Base-by-base conservation (phyloP, 2,797 vertebrate species). In the Mionectes olivaceus region DNA sequence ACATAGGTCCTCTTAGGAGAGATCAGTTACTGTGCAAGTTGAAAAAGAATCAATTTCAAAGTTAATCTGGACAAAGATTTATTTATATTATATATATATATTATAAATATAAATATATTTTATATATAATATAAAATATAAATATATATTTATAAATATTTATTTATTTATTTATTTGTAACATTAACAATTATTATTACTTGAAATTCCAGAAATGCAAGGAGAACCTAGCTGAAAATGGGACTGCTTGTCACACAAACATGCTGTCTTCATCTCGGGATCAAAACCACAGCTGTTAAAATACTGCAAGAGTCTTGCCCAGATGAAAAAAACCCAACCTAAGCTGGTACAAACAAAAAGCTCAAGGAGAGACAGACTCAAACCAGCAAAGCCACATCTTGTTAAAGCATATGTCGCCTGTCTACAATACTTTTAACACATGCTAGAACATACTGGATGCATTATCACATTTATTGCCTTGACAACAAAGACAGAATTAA, bases 401-500 rank as follows among this genome's bases (percentile, higher is more conserved):
- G 89, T 76, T 79, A 79, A 88, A 85, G 82, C 95, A 97, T 95
- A 95, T 95, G 92, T 60, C 2, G 0, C 69, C 83, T 69, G 87
- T 89, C 93, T 76, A 39, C 89, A 47, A 75, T 18, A 83, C 53
- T 94, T 95, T 44, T 52, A 94, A 94, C 94, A 97, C 95, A 93
- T 83, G 87, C 65, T 81, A 86, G 69, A 94, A 60, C 95, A 96
- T 93, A 95, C 93, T 94, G 61, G 76, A 37, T 73, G 69, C 57
- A 81, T 95, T 91, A 93, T 81, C 93, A 96, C 91, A 85, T 89
- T 89, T 91, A 95, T 79, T 96, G 93, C 90, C 88, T 73, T 95
- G 95, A 93, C 91, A 96, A 95, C 88, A 91, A 91, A 95, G 74
- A 77, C 63, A 94, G 59, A 96, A 94, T 83, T 94, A 95, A 90